Evolutionary conservation across 2,888 invertebrate species (phyloP).

Genomic region (Esperia sulphurella): DNA sequence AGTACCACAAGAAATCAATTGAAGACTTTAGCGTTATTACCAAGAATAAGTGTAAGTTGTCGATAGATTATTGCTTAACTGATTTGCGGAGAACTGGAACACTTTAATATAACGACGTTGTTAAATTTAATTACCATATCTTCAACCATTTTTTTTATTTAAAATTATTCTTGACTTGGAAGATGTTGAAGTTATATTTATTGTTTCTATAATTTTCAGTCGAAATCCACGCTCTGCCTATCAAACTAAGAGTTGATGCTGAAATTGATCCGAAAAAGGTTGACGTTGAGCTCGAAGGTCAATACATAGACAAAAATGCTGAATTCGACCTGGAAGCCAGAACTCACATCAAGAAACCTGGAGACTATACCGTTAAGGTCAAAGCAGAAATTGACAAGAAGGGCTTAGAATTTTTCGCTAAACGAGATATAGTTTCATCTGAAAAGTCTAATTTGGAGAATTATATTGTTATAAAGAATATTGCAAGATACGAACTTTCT

Average conservation of each 20-base stretch:
- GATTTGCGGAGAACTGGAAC: too few relatives aligned
- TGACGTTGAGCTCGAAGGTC: slow-evolving; percentile 75
- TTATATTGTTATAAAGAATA: slow-evolving; percentile 77
- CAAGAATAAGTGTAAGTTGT: slow-evolving; percentile 66
- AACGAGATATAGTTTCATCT: slow-evolving; percentile 75
- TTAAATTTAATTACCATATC: too few relatives aligned
- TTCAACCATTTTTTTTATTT: too few relatives aligned
- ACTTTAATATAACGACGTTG: too few relatives aligned
- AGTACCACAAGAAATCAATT: slow-evolving; percentile 46
- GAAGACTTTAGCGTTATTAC: slow-evolving; percentile 69
- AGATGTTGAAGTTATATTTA: background rate
- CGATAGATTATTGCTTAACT: background rate
- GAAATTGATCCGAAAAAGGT: slow-evolving; percentile 78
- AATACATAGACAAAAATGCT: slow-evolving; percentile 79
- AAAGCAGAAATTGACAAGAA: slow-evolving; percentile 44
- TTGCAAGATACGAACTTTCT: slow-evolving; percentile 81
- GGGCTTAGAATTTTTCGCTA: slow-evolving; percentile 70
- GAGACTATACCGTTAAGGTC: slow-evolving; percentile 62
- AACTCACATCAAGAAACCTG: slow-evolving; percentile 57
- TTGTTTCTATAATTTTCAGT: slow-evolving; percentile 39
- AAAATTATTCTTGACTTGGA: too few relatives aligned
- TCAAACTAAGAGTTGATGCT: slow-evolving; percentile 76
- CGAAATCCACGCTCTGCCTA: slow-evolving; percentile 71
- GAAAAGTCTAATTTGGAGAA: slow-evolving; percentile 82
- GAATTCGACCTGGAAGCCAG: slow-evolving; percentile 80